Percentiles rank a stretch among this genome's conserved stretches.
Evolutionary conservation across 2,113 vertebrate genomes (phyloP).

Genomic region (Pachypanchax playfairii): DNA sequence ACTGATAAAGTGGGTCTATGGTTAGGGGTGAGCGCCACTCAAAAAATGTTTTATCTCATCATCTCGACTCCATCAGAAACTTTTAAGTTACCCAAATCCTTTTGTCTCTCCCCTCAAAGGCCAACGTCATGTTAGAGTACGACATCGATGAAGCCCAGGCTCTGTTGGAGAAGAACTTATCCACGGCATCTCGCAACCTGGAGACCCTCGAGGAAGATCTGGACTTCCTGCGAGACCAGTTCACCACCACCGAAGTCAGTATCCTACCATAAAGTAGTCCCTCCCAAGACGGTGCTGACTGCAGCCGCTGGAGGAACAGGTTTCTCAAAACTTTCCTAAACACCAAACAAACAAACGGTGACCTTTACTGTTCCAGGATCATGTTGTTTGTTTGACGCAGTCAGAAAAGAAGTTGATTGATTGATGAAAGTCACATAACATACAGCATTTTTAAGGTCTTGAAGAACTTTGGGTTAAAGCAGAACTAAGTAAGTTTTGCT

Average conservation of each 20-base stretch:
- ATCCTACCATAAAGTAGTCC: conserved; percentile 83
- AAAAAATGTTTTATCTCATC: background rate
- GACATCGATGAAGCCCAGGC: conserved; percentile 96
- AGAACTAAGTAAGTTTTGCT: no score
- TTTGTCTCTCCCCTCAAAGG: conserved; percentile 78
- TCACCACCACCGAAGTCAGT: conserved; percentile 99
- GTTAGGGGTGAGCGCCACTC: conserved; percentile 90
- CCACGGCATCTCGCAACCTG: conserved; percentile 91
- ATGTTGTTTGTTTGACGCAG: no score
- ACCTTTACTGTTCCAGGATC: no score
- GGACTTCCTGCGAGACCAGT: conserved; percentile 97
- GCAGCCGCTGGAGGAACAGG: no score
- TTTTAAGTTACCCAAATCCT: no score
- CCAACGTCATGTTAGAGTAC: conserved; percentile 99
- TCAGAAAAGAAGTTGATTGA: no score
- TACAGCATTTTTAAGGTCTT: background rate
- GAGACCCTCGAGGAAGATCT: conserved; percentile 95
- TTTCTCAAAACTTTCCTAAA: no score
- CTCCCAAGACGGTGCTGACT: background rate
- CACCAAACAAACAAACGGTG: no score
- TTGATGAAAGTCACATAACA: background rate
- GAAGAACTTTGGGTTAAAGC: background rate
- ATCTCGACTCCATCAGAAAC: background rate
- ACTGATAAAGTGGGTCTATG: conserved; percentile 98
- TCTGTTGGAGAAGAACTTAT: conserved; percentile 94